These are phyloP conservation scores for Mus minutoides DNA, from an alignment of 2,797 vertebrate species.

Conservation along the genomic window DNA sequence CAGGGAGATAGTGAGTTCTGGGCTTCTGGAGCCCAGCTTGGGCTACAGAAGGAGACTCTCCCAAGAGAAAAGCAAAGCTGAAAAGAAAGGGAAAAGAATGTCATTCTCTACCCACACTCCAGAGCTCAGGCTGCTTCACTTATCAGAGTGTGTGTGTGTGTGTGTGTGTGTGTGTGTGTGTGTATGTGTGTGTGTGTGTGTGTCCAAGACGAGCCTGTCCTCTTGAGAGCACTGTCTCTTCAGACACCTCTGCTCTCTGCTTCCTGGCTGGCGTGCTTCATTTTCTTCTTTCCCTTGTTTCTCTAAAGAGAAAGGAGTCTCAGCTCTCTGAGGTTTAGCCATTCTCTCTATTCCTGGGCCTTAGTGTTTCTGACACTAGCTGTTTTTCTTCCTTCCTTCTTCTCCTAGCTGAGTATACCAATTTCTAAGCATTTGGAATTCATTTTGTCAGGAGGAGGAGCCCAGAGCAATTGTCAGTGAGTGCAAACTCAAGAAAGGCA, in stretches of 20 bases:
- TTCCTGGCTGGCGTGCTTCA: neutral
- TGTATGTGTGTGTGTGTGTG: neutral
- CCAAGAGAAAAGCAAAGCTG: neutral
- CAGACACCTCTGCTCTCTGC: neutral
- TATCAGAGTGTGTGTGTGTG: neutral
- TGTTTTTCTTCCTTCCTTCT: neutral
- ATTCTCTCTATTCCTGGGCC: conserved; percentile 8
- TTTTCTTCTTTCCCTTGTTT: neutral
- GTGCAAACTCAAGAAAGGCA: conserved; percentile 57
- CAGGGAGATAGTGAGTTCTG: neutral
- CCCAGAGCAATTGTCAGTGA: conserved; percentile 57
- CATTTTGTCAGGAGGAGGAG: conserved; percentile 38
- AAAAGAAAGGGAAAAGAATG: neutral
- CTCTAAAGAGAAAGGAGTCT: conserved; percentile 29
- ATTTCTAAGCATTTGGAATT: conserved; percentile 31
- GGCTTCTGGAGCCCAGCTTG: neutral
- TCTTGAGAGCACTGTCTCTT: neutral
- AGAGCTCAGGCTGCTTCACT: neutral
- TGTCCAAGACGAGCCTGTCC: neutral
- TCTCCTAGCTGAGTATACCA: neutral
- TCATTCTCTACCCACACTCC: neutral
- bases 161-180: neutral
- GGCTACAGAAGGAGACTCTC: neutral
- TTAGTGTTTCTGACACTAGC: conserved; percentile 25
- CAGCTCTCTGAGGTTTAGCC: conserved; percentile 5